A percentile compares a stretch with the other conserved stretches of the same genome.
phyloP scores from a whole-genome alignment of 1,140 invertebrate species.

The Leguminivora glycinivorella region DNA sequence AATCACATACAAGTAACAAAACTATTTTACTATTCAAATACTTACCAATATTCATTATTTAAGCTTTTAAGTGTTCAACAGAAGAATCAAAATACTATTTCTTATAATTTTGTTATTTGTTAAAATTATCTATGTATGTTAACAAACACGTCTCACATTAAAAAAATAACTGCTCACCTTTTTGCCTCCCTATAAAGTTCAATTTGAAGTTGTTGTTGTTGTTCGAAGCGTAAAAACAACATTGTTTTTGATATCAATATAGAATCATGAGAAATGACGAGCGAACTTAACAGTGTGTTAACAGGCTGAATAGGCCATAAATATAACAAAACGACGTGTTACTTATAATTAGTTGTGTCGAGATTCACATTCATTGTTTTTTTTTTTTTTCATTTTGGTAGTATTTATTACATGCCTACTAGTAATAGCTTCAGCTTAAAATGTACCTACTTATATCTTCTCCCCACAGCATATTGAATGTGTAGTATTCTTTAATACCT shows the following conservation, averaged over 20 bases:
- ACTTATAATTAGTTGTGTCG: slow-evolving; percentile 39
- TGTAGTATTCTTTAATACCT: no score
- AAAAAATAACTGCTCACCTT: not conserved
- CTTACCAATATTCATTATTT: not conserved
- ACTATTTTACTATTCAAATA: not conserved
- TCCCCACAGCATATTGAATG: no score
- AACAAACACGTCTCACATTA: not conserved
- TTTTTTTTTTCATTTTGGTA: slow-evolving; percentile 37
- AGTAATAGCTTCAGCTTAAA: no score
- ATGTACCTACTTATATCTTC: no score
- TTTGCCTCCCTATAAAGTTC: not conserved
- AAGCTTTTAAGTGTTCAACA: not conserved
- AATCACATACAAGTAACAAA: not conserved
- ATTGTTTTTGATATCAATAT: slow-evolving; percentile 2
- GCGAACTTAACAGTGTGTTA: slow-evolving; percentile 41
- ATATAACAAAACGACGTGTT: slow-evolving; percentile 40
- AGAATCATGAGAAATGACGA: slow-evolving; percentile 43
- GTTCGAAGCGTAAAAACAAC: not conserved
- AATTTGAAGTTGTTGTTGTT: not conserved
- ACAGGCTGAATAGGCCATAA: slow-evolving; percentile 43
- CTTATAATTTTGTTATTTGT: not conserved
- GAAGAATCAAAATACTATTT: not conserved
- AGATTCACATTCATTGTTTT: slow-evolving; percentile 40
- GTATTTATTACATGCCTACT: not conserved
- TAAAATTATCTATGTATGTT: not conserved